phyloP scores from a whole-genome alignment of 2,888 invertebrate species.

The Cyaniris semiargus region DNA sequence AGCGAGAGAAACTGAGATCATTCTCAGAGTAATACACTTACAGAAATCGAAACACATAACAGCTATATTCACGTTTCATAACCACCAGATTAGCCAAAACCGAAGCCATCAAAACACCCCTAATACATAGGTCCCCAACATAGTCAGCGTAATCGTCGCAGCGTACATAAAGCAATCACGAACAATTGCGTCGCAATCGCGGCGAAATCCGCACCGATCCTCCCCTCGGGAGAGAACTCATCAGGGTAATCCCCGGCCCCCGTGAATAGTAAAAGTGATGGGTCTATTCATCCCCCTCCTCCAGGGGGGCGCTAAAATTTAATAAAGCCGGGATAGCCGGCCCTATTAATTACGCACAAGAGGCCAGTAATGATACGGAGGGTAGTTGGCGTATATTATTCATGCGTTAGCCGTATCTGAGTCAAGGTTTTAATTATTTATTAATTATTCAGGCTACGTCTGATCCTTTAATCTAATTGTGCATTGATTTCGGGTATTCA shows the following conservation, averaged over 20 bases:
- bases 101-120: neutral
- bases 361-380: conserved; percentile 63
- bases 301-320: conserved; percentile 76
- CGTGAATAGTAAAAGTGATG: conserved; percentile 80
- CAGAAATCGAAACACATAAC: neutral
- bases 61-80: neutral
- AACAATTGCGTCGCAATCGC: conserved; percentile 58
- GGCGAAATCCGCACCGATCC: conserved; percentile 59
- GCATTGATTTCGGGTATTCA: neutral
- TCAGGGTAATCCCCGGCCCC: conserved; percentile 72
- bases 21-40: neutral
- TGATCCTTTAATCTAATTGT: conserved; percentile 15
- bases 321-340: conserved; percentile 75
- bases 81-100: neutral
- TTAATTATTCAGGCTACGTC: conserved; percentile 40
- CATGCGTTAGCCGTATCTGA: conserved; percentile 45
- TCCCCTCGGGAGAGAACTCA: conserved; percentile 70
- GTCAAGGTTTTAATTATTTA: conserved; percentile 42
- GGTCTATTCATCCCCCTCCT: conserved; percentile 65
- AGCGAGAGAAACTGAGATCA: no score
- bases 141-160: conserved; percentile 20
- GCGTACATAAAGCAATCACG: conserved; percentile 43
- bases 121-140: neutral
- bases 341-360: conserved; percentile 78
- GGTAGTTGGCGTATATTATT: conserved; percentile 59